Evolutionary conservation across 2,888 invertebrate genomes (phyloP).

Genomic region (Eupsilia transversa): DNA sequence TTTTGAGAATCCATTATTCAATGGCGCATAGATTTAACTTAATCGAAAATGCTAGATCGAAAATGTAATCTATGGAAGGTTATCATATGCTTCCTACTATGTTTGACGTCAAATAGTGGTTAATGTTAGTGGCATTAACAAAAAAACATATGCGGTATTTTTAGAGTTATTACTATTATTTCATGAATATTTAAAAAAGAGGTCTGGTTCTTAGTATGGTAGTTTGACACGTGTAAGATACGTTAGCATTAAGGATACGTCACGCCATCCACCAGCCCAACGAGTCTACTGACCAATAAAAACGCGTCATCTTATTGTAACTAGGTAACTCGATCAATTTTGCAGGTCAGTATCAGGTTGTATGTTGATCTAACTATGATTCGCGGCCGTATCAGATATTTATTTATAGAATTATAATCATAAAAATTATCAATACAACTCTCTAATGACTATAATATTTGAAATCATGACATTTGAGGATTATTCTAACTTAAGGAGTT

Average conservation of each 20-base stretch:
- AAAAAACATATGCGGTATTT: slow-evolving; percentile 3
- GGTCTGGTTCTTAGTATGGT: slow-evolving; percentile 2
- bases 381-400: no score
- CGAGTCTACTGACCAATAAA: neutral
- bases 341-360: no score
- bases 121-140: neutral
- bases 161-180: neutral
- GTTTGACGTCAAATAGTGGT: slow-evolving; percentile 2
- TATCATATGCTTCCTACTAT: neutral
- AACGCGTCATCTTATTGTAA: neutral
- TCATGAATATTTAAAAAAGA: neutral
- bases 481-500: no score
- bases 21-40: no score
- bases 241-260: neutral
- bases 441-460: no score
- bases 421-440: no score
- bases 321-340: neutral
- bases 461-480: no score
- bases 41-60: neutral
- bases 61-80: neutral
- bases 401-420: no score
- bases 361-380: no score
- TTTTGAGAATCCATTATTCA: neutral
- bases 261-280: neutral
- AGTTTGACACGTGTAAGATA: neutral